phyloP scores from a whole-genome alignment of 92 coral and sea anemone species.

The Plumapathes pennacea region DNA sequence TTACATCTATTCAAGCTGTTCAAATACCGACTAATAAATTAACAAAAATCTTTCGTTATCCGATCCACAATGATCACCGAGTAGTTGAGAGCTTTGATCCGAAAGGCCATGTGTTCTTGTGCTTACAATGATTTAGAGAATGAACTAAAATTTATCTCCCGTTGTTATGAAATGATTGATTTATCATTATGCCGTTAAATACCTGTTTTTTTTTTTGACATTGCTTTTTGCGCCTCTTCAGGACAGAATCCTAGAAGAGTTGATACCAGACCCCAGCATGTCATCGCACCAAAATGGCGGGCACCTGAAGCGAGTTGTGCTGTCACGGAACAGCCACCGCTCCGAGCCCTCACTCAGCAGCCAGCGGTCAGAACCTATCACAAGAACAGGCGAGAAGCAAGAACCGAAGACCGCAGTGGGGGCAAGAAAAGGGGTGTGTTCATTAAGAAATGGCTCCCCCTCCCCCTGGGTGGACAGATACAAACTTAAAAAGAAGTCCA shows the following conservation, averaged over 20 bases:
- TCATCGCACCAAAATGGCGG: conserved; percentile 46
- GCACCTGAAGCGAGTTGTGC: conserved; percentile 27
- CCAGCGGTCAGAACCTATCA: conserved; percentile 31
- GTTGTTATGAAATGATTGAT: too few relatives aligned
- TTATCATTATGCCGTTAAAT: too few relatives aligned
- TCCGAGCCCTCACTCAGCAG: conserved; percentile 31
- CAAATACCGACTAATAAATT: too few relatives aligned
- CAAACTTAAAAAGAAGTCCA: conserved; percentile 84
- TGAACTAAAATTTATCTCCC: too few relatives aligned
- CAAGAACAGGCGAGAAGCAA: conserved; percentile 10
- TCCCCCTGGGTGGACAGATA: conserved; percentile 95
- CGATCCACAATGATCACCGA: too few relatives aligned
- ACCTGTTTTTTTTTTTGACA: too few relatives aligned
- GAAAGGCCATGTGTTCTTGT: too few relatives aligned
- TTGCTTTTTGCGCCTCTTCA: neutral
- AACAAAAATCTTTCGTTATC: too few relatives aligned
- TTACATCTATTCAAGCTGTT: too few relatives aligned
- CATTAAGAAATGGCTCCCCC: conserved; percentile 83
- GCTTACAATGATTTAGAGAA: too few relatives aligned
- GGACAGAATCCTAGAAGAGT: conserved; percentile 41
- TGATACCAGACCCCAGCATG: conserved; percentile 48
- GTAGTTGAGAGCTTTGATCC: too few relatives aligned
- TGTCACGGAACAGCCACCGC: conserved; percentile 28
- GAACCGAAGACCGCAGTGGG: conserved; percentile 21
- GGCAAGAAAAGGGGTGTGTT: conserved; percentile 42